Conservation (phyloP, 2,888 invertebrate species). For the Mythimna loreyi region DNA sequence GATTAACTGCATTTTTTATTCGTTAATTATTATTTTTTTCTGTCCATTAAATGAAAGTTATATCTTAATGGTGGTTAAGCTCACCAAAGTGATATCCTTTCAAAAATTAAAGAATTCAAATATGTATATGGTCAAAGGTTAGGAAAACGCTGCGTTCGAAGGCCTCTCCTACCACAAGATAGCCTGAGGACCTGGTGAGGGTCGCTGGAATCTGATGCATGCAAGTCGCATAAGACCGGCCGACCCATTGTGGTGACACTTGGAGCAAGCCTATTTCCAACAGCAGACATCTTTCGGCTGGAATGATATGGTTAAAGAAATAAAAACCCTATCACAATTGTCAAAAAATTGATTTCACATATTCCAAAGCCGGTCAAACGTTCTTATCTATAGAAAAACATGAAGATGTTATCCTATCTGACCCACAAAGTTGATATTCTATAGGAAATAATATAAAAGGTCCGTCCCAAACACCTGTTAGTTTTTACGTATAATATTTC, state of each 20-base stretch:
- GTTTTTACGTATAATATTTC: slow-evolving; percentile 50
- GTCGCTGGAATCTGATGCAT: no score
- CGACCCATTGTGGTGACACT: no score
- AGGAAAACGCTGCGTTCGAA: no score
- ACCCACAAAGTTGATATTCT: neutral
- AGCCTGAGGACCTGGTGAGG: no score
- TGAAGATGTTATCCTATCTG: neutral
- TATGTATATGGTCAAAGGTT: no score
- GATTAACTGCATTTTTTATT: slow-evolving; percentile 6
- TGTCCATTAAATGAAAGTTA: slow-evolving; percentile 5
- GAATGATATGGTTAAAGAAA: neutral
- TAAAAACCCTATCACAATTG: neutral
- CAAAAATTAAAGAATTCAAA: neutral
- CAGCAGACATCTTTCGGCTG: no score
- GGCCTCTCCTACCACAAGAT: no score
- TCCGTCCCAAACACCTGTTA: slow-evolving; percentile 47
- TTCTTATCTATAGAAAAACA: neutral
- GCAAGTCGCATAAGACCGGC: no score
- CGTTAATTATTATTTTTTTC: slow-evolving; percentile 8
- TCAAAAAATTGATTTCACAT: neutral
- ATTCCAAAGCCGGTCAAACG: neutral
- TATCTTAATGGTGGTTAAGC: neutral
- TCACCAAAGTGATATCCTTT: neutral
- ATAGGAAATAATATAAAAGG: slow-evolving; percentile 24
- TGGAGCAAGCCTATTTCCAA: no score